Base-by-base conservation (phyloP, 92 coral and sea anemone species). In the Umimayanthus chanpuru region DNA sequence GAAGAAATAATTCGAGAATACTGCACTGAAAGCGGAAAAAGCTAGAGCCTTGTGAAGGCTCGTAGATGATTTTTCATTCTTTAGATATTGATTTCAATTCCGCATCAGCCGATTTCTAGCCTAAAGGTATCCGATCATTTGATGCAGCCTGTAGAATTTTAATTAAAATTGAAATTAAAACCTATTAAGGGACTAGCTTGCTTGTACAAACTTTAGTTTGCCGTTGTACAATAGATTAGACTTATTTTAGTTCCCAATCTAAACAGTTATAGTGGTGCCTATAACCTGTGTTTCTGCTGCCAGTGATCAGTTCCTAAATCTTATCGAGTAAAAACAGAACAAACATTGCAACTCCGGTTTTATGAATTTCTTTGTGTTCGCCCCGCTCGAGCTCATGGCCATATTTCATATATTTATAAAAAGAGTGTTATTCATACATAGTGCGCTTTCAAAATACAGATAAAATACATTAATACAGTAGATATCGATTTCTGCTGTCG, bases 131-230 rank as follows among this genome's bases (percentile, higher is more conserved):
- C 29, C 55, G 76, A 12, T 15, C 50, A 28, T 43, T 83, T 70
- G 77, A 41, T 83, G n/a, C 16, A 15, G 56, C 77, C 77, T 26
- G 61, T 83, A 44, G 76, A 9, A 70, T 83, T 83, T 83, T 72
- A 83, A 83, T 83, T 70, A 83, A 83, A 83, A 83, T 70, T 70
- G 87, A 83, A 83, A 83, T 83, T 83, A 83, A 83, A 68, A 43
- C 77, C 86, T 28, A 83, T 68, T 83, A 83, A 83, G 77, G 65
- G 20, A 29, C 77, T 83, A 32, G 77, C 30, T 21, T 70, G 87
- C 77, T 83, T 83, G 87, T 83, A 83, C 77, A 70, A 70, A 70
- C 87, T 70, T 83, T 83, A 70, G 61, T 47, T 83, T 70, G 70
- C 66, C 36, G 76, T 83, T 83, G 77, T 83, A 83, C 87, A 83